Conservation (phyloP, 2,797 vertebrate species). For the Aphelocoma californica region DNA sequence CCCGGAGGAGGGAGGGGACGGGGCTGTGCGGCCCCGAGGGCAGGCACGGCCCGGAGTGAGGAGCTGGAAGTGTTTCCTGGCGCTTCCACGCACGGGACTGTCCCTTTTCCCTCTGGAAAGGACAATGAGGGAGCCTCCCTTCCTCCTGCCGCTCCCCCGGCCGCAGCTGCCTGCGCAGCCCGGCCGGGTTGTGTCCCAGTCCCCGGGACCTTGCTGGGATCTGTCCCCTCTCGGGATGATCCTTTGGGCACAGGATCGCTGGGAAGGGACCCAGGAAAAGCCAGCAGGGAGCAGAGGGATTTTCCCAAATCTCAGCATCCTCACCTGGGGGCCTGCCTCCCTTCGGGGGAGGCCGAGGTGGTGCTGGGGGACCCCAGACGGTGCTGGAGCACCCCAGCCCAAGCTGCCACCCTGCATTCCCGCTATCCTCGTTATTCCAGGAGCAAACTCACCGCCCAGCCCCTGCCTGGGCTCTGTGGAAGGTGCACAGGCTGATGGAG, state of each 20-base stretch:
- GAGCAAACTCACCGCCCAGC: neutral
- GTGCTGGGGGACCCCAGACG: neutral
- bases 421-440: neutral
- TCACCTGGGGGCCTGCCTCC: fast-evolving
- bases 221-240: fast-evolving
- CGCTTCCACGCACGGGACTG: neutral
- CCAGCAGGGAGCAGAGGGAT: neutral
- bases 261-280: neutral
- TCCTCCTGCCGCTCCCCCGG: neutral
- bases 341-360: fast-evolving
- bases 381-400: fast-evolving
- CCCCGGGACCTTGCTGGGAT: neutral
- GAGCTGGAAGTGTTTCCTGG: neutral
- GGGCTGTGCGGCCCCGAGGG: neutral
- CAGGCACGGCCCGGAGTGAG: neutral
- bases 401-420: neutral
- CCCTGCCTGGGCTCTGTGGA: neutral
- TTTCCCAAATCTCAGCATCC: neutral
- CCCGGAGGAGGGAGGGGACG: neutral
- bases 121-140: constrained; percentile 30
- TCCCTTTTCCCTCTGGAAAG: constrained; percentile 21
- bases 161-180: neutral
- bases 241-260: fast-evolving
- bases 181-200: fast-evolving
- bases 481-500: neutral